These are phyloP conservation scores for Trichonephila clavipes DNA, from an alignment of 1,140 invertebrate genomes.

Conservation along the genomic window DNA sequence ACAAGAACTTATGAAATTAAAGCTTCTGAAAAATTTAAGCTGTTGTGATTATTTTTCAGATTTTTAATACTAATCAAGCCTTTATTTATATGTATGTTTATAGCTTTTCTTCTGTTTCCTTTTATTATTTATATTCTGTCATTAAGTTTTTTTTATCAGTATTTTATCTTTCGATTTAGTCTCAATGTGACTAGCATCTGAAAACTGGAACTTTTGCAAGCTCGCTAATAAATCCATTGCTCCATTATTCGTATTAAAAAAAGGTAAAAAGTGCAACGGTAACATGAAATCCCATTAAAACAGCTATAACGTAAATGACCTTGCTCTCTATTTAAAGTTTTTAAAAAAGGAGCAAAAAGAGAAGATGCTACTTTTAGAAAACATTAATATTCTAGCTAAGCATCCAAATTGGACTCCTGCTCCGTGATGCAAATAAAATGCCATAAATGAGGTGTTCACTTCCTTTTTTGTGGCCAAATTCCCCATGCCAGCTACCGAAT, in stretches of 20 bases:
- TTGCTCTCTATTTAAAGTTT: background rate
- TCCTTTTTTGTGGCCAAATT: constrained; percentile 16
- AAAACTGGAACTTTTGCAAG: too few species aligned
- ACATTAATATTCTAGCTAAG: constrained; percentile 12
- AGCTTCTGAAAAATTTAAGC: too few species aligned
- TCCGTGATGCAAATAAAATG: constrained; percentile 23
- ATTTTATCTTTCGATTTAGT: too few species aligned
- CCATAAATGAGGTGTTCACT: background rate
- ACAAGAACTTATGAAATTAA: too few species aligned
- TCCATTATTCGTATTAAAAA: background rate
- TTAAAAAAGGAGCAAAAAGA: background rate
- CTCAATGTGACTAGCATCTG: too few species aligned
- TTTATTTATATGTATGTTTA: too few species aligned
- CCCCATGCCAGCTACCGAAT: background rate
- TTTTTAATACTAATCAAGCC: too few species aligned
- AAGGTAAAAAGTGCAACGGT: background rate
- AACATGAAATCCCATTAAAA: background rate
- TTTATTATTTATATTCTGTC: too few species aligned
- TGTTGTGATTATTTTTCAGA: too few species aligned
- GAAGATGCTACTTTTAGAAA: background rate
- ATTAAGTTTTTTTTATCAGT: too few species aligned
- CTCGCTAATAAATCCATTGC: background rate
- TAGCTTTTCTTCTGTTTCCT: too few species aligned
- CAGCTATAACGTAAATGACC: background rate
- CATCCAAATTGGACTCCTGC: constrained; percentile 5